phyloP scores from a whole-genome alignment of 2,797 vertebrate genomes.

The Choloepus didactylus region DNA sequence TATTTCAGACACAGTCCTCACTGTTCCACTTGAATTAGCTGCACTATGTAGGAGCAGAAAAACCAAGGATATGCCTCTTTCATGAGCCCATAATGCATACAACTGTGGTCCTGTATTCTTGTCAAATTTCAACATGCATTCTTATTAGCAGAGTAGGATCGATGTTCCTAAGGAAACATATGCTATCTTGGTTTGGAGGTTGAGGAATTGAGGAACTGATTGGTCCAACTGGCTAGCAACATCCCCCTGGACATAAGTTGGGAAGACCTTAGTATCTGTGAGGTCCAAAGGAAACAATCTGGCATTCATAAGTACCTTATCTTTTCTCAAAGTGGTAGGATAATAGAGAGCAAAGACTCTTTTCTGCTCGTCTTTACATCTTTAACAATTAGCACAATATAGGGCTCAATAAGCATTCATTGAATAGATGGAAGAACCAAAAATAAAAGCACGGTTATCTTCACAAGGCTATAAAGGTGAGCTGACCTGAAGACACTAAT shows the following conservation, averaged over 20 bases:
- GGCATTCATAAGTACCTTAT: background rate
- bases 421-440: background rate
- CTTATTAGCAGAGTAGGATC: background rate
- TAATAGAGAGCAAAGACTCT: background rate
- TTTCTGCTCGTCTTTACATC: background rate
- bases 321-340: background rate
- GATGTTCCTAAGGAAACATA: background rate
- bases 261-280: background rate
- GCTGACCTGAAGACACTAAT: background rate
- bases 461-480: background rate
- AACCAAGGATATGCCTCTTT: background rate
- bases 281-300: background rate
- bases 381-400: background rate
- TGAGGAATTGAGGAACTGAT: background rate
- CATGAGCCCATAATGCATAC: background rate
- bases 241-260: too few species aligned
- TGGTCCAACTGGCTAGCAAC: background rate
- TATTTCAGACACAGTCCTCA: background rate
- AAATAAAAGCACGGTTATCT: background rate
- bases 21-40: background rate
- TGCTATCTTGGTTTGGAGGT: background rate
- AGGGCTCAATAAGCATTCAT: background rate
- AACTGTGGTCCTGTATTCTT: slow-evolving; percentile 17
- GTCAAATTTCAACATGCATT: background rate
- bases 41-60: background rate